Conservation (phyloP, 2,113 vertebrate genomes). For the Zosterops borbonicus region DNA sequence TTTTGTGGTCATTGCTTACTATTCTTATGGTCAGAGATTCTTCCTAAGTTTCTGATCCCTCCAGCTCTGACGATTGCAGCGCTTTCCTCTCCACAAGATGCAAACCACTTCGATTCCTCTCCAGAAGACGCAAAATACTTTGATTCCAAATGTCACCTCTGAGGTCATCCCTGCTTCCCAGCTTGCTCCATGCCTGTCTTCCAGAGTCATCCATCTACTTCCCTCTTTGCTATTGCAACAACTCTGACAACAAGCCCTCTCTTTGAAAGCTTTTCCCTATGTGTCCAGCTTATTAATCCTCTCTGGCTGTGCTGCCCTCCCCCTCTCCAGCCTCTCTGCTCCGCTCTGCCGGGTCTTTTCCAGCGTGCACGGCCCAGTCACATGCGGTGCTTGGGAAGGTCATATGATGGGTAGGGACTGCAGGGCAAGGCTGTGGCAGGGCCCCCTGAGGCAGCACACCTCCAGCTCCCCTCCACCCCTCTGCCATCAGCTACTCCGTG, state of each 20-base stretch:
- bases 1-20: neutral
- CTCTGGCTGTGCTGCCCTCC: neutral
- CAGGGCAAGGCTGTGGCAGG: neutral
- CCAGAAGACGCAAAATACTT: neutral
- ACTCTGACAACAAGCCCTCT: neutral
- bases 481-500: rapidly evolving
- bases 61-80: neutral
- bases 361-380: neutral
- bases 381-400: neutral
- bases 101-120: neutral
- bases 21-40: neutral
- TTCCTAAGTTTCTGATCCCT: neutral
- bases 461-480: neutral
- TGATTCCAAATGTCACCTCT: neutral
- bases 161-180: neutral
- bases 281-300: neutral
- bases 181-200: neutral
- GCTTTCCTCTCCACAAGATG: neutral
- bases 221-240: neutral
- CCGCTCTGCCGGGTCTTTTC: neutral
- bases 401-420: neutral
- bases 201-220: neutral
- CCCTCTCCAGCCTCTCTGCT: neutral
- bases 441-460: neutral
- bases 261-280: neutral